Base-by-base conservation (phyloP, 1,140 invertebrate genomes). In the Manduca sexta region DNA sequence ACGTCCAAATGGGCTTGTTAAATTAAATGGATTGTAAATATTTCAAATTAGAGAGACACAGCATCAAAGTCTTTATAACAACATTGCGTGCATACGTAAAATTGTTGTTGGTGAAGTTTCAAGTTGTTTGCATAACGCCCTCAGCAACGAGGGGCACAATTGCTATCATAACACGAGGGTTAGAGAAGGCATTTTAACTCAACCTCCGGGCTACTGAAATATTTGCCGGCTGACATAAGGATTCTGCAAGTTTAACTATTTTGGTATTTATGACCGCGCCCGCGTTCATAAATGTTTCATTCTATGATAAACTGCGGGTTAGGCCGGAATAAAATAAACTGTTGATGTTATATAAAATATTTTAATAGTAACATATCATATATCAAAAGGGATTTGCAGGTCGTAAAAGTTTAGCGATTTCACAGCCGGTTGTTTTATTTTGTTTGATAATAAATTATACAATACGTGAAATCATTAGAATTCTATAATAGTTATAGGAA, bases 121-220 rank as follows among this genome's bases (percentile, higher is more conserved):
- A 50, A 56, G 47, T 63, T 58, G 56, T 64, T 62, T 57, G 52
- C 51, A 58, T 59, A 51, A 58, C 49, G 37, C 46, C 45, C 51
- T 54, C 49, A 47, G 34, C 50, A 51, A 50, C 49, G 51, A 64
- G 54, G 61, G 56, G 52, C 52, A 53, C 35, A 40, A 45, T 55
- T 54, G 49, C 58, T 55, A 50, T 33, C 55, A 64, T 68, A 61
- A 52, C 30, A 29, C 37, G 37, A 12, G 43, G 46, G 35, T 44
- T 49, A 41, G 31, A 29, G 43, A 55, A 55, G 47, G 51, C 30
- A 53, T 59, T 58, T 35, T 35, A 45, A 33, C 31, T 12, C 11
- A 45, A 35, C 2, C 31, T 45, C 15, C 10, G 43, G 12, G 8
- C 16, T 17, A 10, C 15, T 35, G 43, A 21, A 45, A 45, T 21